A percentile compares a stretch with the other conserved stretches of the same genome.
These are phyloP conservation scores for Minunthozetes semirufus DNA, from an alignment of 2,888 invertebrate genomes.

Conservation along the genomic window DNA sequence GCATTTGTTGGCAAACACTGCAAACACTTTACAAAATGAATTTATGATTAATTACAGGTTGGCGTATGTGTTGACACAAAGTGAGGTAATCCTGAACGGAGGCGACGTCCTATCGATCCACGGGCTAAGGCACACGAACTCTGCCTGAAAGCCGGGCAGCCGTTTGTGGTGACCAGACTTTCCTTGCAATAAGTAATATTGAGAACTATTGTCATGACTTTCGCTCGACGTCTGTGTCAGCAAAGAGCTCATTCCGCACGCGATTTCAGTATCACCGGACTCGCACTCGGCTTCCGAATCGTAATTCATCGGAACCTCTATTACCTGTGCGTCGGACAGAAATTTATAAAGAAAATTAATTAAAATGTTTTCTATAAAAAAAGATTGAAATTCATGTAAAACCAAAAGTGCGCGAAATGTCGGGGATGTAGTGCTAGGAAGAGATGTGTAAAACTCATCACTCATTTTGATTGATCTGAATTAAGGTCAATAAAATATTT, in stretches of 20 bases:
- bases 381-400: too few species aligned
- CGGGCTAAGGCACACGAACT: conserved; percentile 84
- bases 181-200: conserved; percentile 56
- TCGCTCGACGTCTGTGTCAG: conserved; percentile 32
- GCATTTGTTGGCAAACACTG: neutral
- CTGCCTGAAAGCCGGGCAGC: conserved; percentile 92
- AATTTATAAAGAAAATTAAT: neutral
- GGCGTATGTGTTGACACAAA: conserved; percentile 91
- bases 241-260: conserved; percentile 36
- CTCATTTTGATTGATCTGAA: neutral
- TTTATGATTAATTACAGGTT: conserved; percentile 67
- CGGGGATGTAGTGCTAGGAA: too few species aligned
- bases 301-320: conserved; percentile 80
- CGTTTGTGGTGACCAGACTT: conserved; percentile 71
- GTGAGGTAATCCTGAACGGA: conserved; percentile 75
- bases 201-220: conserved; percentile 21
- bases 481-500: neutral
- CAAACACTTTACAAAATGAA: conserved; percentile 2
- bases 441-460: too few species aligned
- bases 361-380: too few species aligned
- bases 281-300: conserved; percentile 63
- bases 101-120: conserved; percentile 65
- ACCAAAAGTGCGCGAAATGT: too few species aligned
- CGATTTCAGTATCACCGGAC: conserved; percentile 52
- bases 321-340: conserved; percentile 54